Conservation (phyloP, 92 coral and sea anemone species). For the Anthopleura xanthogrammica region DNA sequence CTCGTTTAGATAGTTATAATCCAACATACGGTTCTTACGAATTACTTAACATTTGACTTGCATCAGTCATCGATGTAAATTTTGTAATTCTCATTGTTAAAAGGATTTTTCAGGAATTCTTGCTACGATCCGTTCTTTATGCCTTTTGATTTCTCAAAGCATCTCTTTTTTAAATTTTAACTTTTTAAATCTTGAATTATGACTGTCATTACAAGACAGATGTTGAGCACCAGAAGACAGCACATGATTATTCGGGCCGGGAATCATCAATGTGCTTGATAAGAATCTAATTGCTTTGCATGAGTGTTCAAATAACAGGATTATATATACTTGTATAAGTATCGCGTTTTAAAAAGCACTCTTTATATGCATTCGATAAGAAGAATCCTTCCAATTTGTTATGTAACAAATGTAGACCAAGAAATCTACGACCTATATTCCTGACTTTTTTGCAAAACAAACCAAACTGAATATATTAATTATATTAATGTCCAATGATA, state of each 20-base stretch:
- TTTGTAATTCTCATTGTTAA: background rate
- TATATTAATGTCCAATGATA: background rate
- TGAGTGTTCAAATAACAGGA: background rate
- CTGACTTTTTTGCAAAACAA: background rate
- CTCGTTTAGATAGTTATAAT: background rate
- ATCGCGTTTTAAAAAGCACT: too few species aligned
- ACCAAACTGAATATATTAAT: background rate
- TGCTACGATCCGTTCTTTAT: background rate
- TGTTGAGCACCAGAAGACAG: background rate
- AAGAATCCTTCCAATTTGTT: too few species aligned
- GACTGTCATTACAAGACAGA: background rate
- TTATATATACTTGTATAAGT: background rate
- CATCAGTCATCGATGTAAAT: background rate
- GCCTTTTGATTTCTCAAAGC: background rate
- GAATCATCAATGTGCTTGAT: background rate
- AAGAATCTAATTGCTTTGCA: background rate
- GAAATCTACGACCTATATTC: background rate
- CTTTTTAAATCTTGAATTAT: background rate
- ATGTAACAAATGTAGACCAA: background rate
- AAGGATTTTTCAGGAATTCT: background rate
- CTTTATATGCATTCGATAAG: too few species aligned
- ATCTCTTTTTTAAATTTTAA: background rate
- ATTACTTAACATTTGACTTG: constrained; percentile 3
- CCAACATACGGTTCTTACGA: background rate
- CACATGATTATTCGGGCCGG: background rate